Percentiles rank a stretch among this genome's conserved stretches.
phyloP scores from a whole-genome alignment of 1,140 invertebrate species.

The Helicoverpa armigera region DNA sequence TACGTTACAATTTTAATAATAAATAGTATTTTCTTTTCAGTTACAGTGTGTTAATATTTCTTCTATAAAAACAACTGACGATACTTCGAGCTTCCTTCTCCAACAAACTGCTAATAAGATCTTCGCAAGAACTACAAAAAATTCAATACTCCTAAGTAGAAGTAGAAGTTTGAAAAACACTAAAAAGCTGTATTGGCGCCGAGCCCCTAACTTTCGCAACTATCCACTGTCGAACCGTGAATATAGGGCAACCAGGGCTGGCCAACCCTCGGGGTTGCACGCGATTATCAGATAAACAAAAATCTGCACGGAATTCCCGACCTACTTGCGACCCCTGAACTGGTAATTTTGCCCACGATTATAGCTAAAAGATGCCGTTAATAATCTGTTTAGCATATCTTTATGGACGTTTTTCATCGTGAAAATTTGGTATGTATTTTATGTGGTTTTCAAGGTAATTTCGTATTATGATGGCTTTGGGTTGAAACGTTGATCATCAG shows the following conservation, averaged over 20 bases:
- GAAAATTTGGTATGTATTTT: neutral
- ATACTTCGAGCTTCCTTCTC: no score
- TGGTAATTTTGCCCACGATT: conserved; percentile 28
- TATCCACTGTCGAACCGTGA: conserved; percentile 35
- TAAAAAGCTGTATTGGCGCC: conserved; percentile 20
- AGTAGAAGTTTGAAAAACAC: neutral
- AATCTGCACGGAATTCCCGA: conserved; percentile 38
- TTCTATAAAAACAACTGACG: no score
- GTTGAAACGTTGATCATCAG: no score
- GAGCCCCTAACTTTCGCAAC: conserved; percentile 7
- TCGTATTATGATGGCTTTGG: no score
- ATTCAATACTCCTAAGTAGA: neutral
- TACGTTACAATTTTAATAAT: no score
- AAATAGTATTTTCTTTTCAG: no score
- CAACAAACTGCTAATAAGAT: no score
- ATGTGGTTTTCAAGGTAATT: no score
- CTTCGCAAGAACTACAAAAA: neutral
- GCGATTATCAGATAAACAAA: conserved; percentile 52
- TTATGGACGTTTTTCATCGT: conserved; percentile 18
- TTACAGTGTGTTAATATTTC: no score
- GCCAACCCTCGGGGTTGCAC: conserved; percentile 30
- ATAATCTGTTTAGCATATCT: conserved; percentile 32
- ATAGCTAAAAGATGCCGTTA: conserved; percentile 24
- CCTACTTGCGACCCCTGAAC: conserved; percentile 22
- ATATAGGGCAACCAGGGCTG: conserved; percentile 50